Percentiles rank a stretch among this genome's conserved stretches.
Conservation (phyloP, 2,113 vertebrate genomes). For the Ceyx margarethae region DNA sequence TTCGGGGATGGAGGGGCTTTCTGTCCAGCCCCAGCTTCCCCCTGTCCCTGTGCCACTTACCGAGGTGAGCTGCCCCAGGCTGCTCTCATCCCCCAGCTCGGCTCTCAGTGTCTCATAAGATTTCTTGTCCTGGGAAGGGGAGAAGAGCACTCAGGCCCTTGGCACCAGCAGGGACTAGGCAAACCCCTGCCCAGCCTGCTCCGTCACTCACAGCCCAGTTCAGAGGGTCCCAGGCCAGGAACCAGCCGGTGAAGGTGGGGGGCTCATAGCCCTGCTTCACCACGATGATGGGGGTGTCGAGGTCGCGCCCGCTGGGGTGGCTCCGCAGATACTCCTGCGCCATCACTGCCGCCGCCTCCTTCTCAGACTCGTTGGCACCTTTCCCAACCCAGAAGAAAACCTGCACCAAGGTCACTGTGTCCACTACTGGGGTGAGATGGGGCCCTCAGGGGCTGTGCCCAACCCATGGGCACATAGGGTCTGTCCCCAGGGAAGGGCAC, state of each 20-base stretch:
- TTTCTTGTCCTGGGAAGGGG: constrained; percentile 72
- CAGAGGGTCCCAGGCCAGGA: constrained; percentile 85
- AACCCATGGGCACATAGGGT: not conserved
- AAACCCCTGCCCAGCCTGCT: not conserved
- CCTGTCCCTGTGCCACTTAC: constrained; percentile 48
- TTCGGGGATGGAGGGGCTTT: not conserved
- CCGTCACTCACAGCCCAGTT: constrained; percentile 78
- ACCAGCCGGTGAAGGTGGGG: constrained; percentile 88
- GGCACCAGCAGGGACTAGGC: accelerated
- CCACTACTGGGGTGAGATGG: not conserved
- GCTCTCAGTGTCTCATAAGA: constrained; percentile 77
- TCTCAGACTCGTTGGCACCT: constrained; percentile 74
- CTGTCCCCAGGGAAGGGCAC: not conserved
- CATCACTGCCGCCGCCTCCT: constrained; percentile 65
- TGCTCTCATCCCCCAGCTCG: constrained; percentile 71
- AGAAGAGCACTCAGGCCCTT: not conserved
- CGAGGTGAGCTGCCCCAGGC: constrained; percentile 67
- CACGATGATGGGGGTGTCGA: constrained; percentile 78
- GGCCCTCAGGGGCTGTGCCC: not conserved
- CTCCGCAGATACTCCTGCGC: constrained; percentile 82
- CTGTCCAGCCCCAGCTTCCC: not conserved
- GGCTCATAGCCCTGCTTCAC: constrained; percentile 87
- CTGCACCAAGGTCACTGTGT: constrained; percentile 23
- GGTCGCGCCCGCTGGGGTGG: constrained; percentile 78
- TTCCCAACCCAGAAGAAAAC: constrained; percentile 86